Base-by-base conservation (phyloP, 2,113 vertebrate species). In the Paralichthys olivaceus region DNA sequence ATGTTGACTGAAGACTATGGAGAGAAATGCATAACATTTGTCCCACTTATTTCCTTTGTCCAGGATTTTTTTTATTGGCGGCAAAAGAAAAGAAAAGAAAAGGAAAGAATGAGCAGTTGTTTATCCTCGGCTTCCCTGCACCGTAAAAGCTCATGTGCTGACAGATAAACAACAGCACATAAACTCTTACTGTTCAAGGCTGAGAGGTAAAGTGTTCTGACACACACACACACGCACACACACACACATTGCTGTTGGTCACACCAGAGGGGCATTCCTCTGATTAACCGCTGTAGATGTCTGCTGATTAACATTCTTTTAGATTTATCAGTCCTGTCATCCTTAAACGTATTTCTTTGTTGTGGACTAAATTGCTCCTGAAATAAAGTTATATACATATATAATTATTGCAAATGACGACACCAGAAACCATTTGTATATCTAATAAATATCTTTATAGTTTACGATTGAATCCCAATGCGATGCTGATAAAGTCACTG, bases 151-250 rank as follows among this genome's bases (percentile, higher is more conserved):
- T 85, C 64, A 91, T 84, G 90, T 91, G 93, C 93, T 93, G 92
- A 88, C 28, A 72, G 56, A 79, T 65, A 63, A 79, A 69, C 72
- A 86, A 83, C 94, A 94, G 94, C 93, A 94, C 92, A 93, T 94
- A 94, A 94, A 94, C 93, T 94, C 93, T 94, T 95, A 93, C 92
- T 94, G 94, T 94, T 93, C 84, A 88, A 87, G 91, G 92, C 84
- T 63, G 84, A 90, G 78, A 88, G 81, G 78, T 47, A 23, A 60
- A 32, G 23, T 53, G 23, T 15, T 53, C 28, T 17, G 4, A 37
- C 3, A 17, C 7, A 20, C 0, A 5, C 53, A 45, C 60, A 40
- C 34, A 25, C 34, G 14, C 61, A 25, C 9, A 34, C 26, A 28
- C 58, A 32, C n/a, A 28, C 32, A 23, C 34, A 62, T 20, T 25